Evolutionary conservation across 2,888 invertebrate species (phyloP), one percentile per base, ranked within the genome.

Genomic region (Incurvaria masculella): DNA sequence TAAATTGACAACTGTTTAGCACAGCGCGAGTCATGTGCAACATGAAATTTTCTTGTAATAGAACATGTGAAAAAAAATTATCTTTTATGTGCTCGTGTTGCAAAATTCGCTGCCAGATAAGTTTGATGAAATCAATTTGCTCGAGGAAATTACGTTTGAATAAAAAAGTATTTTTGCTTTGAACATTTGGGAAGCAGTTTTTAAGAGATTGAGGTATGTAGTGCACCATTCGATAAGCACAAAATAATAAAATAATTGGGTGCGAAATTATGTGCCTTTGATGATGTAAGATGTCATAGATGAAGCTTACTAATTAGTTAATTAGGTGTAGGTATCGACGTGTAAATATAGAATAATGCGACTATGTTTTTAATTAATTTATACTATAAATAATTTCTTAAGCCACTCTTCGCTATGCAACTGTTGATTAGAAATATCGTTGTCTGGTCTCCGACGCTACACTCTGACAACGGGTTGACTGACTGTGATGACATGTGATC

Each of bases 191-290:
- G n/a, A n/a, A n/a, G n/a, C n/a, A n/a, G n/a, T n/a, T n/a, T n/a
- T n/a, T n/a, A n/a, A n/a, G n/a, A n/a, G n/a, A n/a, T n/a, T n/a
- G n/a, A n/a, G n/a, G n/a, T n/a, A n/a, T n/a, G n/a, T n/a, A 33
- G 33, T 33, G 33, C 33, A 4, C 33, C 33, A 33, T 33, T n/a
- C 33, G 33, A 14, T 33, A n/a, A 23, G 33, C 33, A 14, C 33
- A 14, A 33, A 33, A 33, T 33, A 33, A 33, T 33, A 33, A 33
- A 33, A 33, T 33, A 71, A 70, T 66, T 68, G 72, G 78, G 78
- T 76, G 79, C 76, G 78, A 68, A 75, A 79, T 64, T 60, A 75
- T 78, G 79, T 79, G 79, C 79, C 79, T 79, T 79, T 71, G 73
- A 74, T 75, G 75, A 74, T 73, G 67, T 75, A 72, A 72, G 67